Percentiles rank a stretch among this genome's conserved stretches.
These are phyloP conservation scores for Hetaerina titia DNA, from an alignment of 2,888 invertebrate genomes.

Conservation along the genomic window DNA sequence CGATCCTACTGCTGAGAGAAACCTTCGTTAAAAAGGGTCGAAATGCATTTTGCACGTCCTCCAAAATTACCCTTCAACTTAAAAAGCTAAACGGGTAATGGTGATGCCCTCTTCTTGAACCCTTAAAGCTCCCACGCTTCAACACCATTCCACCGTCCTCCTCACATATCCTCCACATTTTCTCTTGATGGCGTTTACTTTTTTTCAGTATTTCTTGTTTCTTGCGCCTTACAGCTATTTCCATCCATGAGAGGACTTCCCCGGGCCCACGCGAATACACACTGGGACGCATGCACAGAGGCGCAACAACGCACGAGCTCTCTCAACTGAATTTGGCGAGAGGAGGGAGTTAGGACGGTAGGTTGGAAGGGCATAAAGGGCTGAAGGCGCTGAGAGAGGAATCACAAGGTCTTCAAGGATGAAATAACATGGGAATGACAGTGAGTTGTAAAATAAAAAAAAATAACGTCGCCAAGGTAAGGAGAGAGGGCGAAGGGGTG, in stretches of 20 bases:
- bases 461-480: neutral
- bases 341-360: neutral
- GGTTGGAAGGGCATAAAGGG: neutral
- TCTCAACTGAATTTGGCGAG: neutral
- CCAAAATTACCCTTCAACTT: slow-evolving; percentile 46
- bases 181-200: neutral
- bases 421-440: neutral
- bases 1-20: neutral
- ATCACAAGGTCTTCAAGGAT: neutral
- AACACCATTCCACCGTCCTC: neutral
- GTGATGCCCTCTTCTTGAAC: neutral
- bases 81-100: slow-evolving; percentile 14
- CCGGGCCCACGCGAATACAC: neutral
- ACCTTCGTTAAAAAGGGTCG: neutral
- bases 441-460: neutral
- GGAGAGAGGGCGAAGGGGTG: neutral
- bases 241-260: neutral
- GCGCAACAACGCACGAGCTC: neutral
- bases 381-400: neutral
- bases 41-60: neutral
- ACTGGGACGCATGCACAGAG: neutral
- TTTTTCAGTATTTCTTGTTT: neutral
- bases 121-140: neutral
- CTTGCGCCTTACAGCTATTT: neutral
- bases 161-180: neutral